Base-by-base conservation (phyloP, 2,888 invertebrate genomes). In the Hyppa rectilinea region DNA sequence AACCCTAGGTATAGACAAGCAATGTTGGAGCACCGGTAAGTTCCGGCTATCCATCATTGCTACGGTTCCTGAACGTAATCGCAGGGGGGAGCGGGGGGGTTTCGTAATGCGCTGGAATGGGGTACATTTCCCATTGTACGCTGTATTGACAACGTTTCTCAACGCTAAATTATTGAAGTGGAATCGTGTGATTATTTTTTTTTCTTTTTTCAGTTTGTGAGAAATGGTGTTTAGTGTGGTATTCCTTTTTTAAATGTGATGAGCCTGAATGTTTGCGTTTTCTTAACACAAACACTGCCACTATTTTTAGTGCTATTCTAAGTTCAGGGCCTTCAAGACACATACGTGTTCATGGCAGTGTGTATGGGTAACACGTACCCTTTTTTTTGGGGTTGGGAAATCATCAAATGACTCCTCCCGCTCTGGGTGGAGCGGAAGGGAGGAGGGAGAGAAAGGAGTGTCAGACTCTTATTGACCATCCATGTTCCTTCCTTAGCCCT, bases 21-120 rank as follows among this genome's bases (percentile, higher is more conserved):
- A 80, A 71, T 82, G 80, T 71, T 75, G 71, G 77, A 78, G 77
- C 82, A 84, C 80, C 80, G 85, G 85, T 79, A 80, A 86, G 85
- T 90, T 93, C 92, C 93, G 92, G 93, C 86, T 89, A 92, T 93
- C 92, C 92, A 93, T 93, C 93, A 93, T 91, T 83, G 84, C 82
- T 84, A 85, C 85, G 82, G 90, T 92, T 92, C 92, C 92, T 91
- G 92, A 87, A 87, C 84, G 88, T 90, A 92, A 92, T 91, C 91
- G 88, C 83, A 55, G 50, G 34, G 69, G 81, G 82, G 79, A 59
- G 73, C 66, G 81, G 83, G 81, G 81, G 63, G 73, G 67, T n/a
- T n/a, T n/a, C 45, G 71, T 85, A 85, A 89, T 88, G 82, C 76
- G 75, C 80, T 77, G 75, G 81, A 75, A 65, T 67, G 79, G 77